Percentiles rank a stretch among this genome's conserved stretches.
Evolutionary conservation across 2,113 vertebrate species (phyloP).

Genomic region (Patagioenas fasciata): DNA sequence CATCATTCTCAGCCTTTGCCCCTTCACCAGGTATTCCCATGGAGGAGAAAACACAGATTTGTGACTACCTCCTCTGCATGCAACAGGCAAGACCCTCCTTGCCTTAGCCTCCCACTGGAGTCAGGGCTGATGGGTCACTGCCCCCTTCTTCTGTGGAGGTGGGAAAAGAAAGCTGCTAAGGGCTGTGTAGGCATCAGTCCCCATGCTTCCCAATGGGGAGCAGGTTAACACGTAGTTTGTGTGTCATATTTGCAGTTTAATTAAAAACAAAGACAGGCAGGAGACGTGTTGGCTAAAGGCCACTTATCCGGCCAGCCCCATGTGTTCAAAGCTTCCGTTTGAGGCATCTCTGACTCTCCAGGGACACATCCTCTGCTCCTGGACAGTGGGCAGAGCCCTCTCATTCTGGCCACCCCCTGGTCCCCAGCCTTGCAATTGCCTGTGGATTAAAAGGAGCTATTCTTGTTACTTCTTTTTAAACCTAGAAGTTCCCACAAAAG

Average conservation of each 20-base stretch:
- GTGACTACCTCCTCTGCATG: neutral
- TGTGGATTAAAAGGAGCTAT: neutral
- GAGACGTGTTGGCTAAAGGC: slow-evolving; percentile 13
- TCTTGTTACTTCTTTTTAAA: slow-evolving; percentile 15
- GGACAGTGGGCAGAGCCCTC: slow-evolving; percentile 1
- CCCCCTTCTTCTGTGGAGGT: neutral
- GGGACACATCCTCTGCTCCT: neutral
- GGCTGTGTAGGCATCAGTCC: neutral
- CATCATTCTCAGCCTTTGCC: neutral
- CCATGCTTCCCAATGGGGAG: neutral
- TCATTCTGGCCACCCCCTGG: slow-evolving; percentile 40
- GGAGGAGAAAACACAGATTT: neutral
- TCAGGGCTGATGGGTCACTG: neutral
- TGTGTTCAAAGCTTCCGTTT: neutral
- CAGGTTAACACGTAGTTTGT: neutral
- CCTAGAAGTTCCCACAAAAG: neutral
- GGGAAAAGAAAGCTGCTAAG: neutral
- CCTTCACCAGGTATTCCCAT: neutral
- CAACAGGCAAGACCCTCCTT: neutral
- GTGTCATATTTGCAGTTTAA: slow-evolving; percentile 18
- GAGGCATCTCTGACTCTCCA: slow-evolving; percentile 10
- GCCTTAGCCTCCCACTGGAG: neutral
- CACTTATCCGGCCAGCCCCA: slow-evolving; percentile 6
- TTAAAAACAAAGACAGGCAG: slow-evolving; percentile 13
- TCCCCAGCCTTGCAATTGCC: slow-evolving; percentile 11